phyloP scores from a whole-genome alignment of 2,888 invertebrate species.

The Dioctria rufipes region DNA sequence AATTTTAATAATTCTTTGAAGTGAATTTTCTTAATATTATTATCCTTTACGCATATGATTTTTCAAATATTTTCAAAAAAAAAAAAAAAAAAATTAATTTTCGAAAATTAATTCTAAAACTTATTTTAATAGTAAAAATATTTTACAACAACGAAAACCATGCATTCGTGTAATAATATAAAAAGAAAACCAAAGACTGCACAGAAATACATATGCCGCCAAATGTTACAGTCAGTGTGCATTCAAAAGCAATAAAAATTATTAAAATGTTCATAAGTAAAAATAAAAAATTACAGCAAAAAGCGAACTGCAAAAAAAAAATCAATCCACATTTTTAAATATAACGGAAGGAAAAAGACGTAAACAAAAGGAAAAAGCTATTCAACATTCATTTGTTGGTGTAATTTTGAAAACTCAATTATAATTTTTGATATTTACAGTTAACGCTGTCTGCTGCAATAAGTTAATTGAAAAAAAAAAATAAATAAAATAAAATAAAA shows the following conservation, averaged over 20 bases:
- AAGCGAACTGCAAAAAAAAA: neutral
- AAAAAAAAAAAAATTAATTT: neutral
- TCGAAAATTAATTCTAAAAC: slow-evolving; percentile 14
- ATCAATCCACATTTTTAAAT: neutral
- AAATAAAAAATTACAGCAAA: slow-evolving; percentile 8
- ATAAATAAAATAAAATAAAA: slow-evolving; percentile 21
- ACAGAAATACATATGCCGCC: slow-evolving; percentile 16
- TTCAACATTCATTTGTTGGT: neutral
- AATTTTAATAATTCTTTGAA: neutral
- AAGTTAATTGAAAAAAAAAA: neutral
- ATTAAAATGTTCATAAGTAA: neutral
- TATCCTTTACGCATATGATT: slow-evolving; percentile 5
- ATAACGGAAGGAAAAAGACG: neutral
- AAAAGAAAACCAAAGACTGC: slow-evolving; percentile 30
- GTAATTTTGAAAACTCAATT: neutral
- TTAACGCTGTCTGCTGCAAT: neutral
- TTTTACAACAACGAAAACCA: slow-evolving; percentile 11
- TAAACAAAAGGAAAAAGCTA: neutral
- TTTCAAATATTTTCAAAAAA: neutral
- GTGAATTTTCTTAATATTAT: neutral
- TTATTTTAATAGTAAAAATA: slow-evolving; percentile 15
- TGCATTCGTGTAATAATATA: slow-evolving; percentile 11
- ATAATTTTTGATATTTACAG: neutral
- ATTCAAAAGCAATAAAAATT: slow-evolving; percentile 3
- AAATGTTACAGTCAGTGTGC: slow-evolving; percentile 18